Base-by-base conservation (phyloP, 2,888 invertebrate genomes). In the Scelioninae gen. 2 region DNA sequence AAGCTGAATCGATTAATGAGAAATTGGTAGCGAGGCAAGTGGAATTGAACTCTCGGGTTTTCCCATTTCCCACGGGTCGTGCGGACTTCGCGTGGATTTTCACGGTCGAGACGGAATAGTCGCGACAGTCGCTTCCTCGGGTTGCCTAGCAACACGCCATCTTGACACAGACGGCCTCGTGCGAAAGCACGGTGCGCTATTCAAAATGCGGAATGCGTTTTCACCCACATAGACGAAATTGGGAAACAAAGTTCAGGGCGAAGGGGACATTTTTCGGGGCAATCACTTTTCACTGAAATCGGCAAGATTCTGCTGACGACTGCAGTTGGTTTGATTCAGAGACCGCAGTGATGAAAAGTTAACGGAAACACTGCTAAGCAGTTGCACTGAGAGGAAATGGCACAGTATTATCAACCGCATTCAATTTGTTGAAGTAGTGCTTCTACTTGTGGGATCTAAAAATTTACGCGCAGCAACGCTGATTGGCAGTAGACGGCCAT, bases 81-180 rank as follows among this genome's bases (percentile, higher is more conserved):
- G 45, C n/a, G 35, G 58, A 60, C 41, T 52, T 52, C 19, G 16
- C 33, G 52, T 39, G 53, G 37, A 61, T 69, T 65, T 70, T 74
- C 68, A 64, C 65, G 65, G 69, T 65, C 64, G 53, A 46, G 16
- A 28, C 37, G 35, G 28, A 65, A 64, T 28, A 52, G 39, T 50
- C 19, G 65, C 50, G 69, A 74, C 69, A 70, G 60, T 60, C 39
- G 74, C 69, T 69, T 73, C 55, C 52, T 58, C 68, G 64, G 65
- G 85, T 85, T 82, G 79, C 83, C 79, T 85, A 82, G 84, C 77
- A 79, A 83, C 82, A 79, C 82, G 84, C 84, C 85, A 85, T 85
- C 83, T 85, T 85, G 83, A 83, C 81, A 82, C 80, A 80, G 70
- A 79, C 64, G 41, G 41, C 43, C 50, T 57, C 43, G 50, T 52